Evolutionary conservation across 2,888 invertebrate species (phyloP), one percentile per base, ranked within the genome.

Genomic region (Drosophila affinis): DNA sequence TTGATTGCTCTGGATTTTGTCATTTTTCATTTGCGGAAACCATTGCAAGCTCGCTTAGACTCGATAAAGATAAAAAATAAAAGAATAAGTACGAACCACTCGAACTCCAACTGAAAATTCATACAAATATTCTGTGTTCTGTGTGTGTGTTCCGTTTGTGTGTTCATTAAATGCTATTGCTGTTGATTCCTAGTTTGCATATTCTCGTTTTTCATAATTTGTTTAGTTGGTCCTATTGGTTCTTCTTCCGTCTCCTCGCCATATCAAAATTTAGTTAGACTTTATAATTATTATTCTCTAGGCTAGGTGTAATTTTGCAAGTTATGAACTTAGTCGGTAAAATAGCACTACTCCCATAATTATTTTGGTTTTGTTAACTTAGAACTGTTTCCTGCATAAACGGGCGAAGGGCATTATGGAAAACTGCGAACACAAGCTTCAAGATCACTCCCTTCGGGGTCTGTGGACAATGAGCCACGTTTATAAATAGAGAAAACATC

Each of bases 31-130:
- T 69, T 74, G 80, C 76, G 76, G 90, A 90, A 90, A 90, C 90
- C 90, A 89, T 90, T 89, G 83, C 89, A 90, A 90, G 90, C 90
- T 90, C 90, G 87, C 88, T 87, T 76, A 71, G 65, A 78, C 55
- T 61, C 64, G 57, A 78, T 75, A 76, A 60, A 32, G 55, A 21
- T 21, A 21, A 21, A 21, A 3, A 21, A 21, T 45, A 34, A 55
- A 74, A 71, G 51, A 59, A 62, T n/a, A 61, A 61, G n/a, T n/a
- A 45, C 56, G 24, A 62, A 70, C 57, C 56, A 48, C 69, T 67
- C 24, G n/a, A 52, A 53, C n/a, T 9, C 17, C 6, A 17, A 32
- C 52, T 57, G 27, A 60, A 59, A 46, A 27, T 49, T 44, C 12
- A 46, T 32, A 44, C 52, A 58, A 48, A n/a, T 47, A 24, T 53